phyloP scores from a whole-genome alignment of 2,797 vertebrate species.

The Micromesistius poutassou region DNA sequence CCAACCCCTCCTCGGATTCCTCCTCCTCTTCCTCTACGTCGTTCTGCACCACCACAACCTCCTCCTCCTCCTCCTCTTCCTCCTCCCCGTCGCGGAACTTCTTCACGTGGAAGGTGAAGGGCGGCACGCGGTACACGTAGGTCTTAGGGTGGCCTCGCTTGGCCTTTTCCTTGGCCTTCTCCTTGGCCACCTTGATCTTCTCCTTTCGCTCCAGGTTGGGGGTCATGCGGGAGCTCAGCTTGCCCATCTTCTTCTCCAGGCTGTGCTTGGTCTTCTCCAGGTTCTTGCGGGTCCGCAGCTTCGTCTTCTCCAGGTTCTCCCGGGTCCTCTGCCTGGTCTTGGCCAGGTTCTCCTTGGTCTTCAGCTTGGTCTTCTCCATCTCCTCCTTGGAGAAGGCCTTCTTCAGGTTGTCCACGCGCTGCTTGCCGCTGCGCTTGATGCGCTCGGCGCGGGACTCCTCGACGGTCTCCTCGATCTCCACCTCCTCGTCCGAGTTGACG shows the following conservation, averaged over 20 bases:
- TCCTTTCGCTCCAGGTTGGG: constrained; percentile 85
- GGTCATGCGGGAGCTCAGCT: constrained; percentile 87
- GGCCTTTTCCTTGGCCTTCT: constrained; percentile 89
- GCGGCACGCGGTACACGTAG: constrained; percentile 92
- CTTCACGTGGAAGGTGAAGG: constrained; percentile 98
- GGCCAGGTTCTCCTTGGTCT: constrained; percentile 92
- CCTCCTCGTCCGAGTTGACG: constrained; percentile 87
- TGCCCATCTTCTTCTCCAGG: constrained; percentile 91
- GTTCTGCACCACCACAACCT: constrained; percentile 74
- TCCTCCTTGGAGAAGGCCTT: constrained; percentile 97
- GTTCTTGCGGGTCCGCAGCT: constrained; percentile 85
- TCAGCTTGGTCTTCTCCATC: constrained; percentile 90
- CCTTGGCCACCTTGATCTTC: constrained; percentile 87
- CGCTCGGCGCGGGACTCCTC: constrained; percentile 92
- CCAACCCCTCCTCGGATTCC: constrained; percentile 66
- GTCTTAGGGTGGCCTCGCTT: constrained; percentile 90
- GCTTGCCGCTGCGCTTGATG: constrained; percentile 86
- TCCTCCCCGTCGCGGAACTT: constrained; percentile 87
- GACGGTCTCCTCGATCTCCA: constrained; percentile 92
- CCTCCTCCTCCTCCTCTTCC: constrained; percentile 40
- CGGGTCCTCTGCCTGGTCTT: constrained; percentile 90
- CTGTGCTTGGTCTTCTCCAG: constrained; percentile 90
- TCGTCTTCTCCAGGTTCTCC: constrained; percentile 92
- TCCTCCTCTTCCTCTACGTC: constrained; percentile 70
- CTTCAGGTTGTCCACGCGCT: constrained; percentile 91